Evolutionary conservation across 2,888 invertebrate genomes (phyloP).

Genomic region (Ichneumon xanthorius): DNA sequence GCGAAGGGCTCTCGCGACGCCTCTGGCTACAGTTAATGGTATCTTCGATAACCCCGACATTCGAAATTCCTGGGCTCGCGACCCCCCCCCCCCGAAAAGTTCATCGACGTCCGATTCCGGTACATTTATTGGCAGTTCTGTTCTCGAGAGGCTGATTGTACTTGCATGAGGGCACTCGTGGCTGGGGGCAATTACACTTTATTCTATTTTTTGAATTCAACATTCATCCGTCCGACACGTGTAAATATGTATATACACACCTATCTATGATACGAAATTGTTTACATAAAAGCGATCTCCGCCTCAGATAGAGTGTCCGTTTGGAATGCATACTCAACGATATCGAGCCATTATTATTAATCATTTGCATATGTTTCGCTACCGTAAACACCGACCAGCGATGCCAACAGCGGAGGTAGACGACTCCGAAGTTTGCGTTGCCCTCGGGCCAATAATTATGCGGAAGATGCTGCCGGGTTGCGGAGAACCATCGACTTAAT

Average conservation of each 20-base stretch:
- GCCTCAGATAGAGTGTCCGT: slow-evolving; percentile 2
- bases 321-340: slow-evolving; percentile 25
- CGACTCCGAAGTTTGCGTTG: slow-evolving; percentile 27
- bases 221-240: neutral
- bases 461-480: slow-evolving; percentile 29
- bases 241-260: slow-evolving; percentile 6
- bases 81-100: neutral
- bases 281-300: slow-evolving; percentile 1
- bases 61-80: neutral
- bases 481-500: slow-evolving; percentile 7
- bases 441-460: slow-evolving; percentile 45
- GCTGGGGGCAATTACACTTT: neutral
- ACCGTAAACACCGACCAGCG: slow-evolving; percentile 31
- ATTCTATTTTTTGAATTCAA: slow-evolving; percentile 1
- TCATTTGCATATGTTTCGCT: slow-evolving; percentile 49
- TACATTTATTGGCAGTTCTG: slow-evolving; percentile 6
- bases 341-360: slow-evolving; percentile 45
- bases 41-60: slow-evolving; percentile 10
- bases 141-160: neutral
- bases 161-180: neutral
- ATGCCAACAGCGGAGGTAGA: neutral
- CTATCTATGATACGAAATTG: neutral
- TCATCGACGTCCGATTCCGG: neutral
- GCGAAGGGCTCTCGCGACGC: slow-evolving; percentile 9
- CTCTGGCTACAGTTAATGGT: slow-evolving; percentile 9